Percentiles rank a stretch among this genome's conserved stretches.
phyloP scores from a whole-genome alignment of 1,140 invertebrate genomes.

The Penaeus japonicus region DNA sequence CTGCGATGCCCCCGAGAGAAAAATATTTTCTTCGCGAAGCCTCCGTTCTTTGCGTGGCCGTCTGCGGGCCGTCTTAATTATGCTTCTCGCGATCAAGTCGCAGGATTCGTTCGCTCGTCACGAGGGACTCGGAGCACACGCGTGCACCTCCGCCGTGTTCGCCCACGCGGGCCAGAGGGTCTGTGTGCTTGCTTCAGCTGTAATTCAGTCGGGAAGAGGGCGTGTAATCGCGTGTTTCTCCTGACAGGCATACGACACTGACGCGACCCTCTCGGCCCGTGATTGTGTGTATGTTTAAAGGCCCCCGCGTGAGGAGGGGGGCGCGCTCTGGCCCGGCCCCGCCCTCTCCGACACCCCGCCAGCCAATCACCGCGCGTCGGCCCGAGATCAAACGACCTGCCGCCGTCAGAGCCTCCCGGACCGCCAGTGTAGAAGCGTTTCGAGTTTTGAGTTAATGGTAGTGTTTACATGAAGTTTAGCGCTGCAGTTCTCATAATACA shows the following conservation, averaged over 20 bases:
- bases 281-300: conserved; percentile 49
- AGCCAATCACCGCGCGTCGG: conserved; percentile 42
- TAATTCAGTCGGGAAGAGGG: conserved; percentile 47
- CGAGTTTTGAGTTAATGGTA: conserved; percentile 55
- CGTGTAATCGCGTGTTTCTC: conserved; percentile 51
- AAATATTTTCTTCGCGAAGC: too few relatives aligned
- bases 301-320: conserved; percentile 37
- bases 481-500: conserved; percentile 24
- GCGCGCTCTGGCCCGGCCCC: conserved; percentile 16
- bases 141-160: too few relatives aligned
- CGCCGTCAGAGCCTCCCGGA: conserved; percentile 38
- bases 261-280: conserved; percentile 36
- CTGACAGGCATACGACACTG: conserved; percentile 54
- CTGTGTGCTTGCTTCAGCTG: conserved; percentile 39
- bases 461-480: conserved; percentile 55
- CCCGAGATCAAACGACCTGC: conserved; percentile 41
- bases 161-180: background rate
- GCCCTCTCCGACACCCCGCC: conserved; percentile 30
- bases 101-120: too few relatives aligned
- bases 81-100: too few relatives aligned
- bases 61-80: too few relatives aligned
- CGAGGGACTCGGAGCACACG: too few relatives aligned
- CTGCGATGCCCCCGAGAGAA: too few relatives aligned
- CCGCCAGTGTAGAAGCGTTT: conserved; percentile 45
- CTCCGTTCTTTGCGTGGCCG: too few relatives aligned